Conservation (phyloP, 2,888 invertebrate species). For the Rapana venosa region DNA sequence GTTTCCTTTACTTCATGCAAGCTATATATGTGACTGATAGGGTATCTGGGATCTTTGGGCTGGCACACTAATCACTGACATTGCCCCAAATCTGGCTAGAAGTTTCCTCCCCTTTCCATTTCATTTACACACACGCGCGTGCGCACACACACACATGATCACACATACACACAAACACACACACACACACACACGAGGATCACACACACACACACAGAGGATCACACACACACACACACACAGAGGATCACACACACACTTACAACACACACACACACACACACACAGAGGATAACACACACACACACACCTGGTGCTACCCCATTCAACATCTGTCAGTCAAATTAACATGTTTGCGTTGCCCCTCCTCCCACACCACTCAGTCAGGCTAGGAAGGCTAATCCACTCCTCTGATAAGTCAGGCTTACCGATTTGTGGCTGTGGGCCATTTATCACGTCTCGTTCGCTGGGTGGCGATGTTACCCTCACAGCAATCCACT, state of each 20-base stretch:
- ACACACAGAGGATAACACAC: neutral
- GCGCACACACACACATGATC: too few relatives aligned
- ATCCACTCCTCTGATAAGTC: conserved; percentile 2
- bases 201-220: too few relatives aligned
- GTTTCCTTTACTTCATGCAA: neutral
- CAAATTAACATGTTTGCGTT: neutral
- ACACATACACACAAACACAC: too few relatives aligned
- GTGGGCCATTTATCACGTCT: conserved; percentile 13
- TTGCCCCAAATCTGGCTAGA: neutral
- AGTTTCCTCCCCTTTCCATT: neutral
- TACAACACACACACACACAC: neutral
- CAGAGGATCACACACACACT: neutral
- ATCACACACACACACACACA: too few relatives aligned
- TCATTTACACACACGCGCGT: neutral
- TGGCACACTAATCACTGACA: neutral
- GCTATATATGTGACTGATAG: neutral
- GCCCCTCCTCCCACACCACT: conserved; percentile 7
- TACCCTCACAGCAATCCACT: conserved; percentile 1
- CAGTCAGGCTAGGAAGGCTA: neutral
- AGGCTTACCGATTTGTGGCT: neutral
- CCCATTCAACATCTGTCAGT: neutral
- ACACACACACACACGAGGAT: too few relatives aligned
- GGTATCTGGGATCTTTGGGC: neutral
- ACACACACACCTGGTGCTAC: neutral
- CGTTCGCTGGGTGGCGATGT: neutral